Percentiles rank a stretch among this genome's conserved stretches.
These are phyloP conservation scores for Watsonalla binaria DNA, from an alignment of 2,888 invertebrate species.

Conservation along the genomic window DNA sequence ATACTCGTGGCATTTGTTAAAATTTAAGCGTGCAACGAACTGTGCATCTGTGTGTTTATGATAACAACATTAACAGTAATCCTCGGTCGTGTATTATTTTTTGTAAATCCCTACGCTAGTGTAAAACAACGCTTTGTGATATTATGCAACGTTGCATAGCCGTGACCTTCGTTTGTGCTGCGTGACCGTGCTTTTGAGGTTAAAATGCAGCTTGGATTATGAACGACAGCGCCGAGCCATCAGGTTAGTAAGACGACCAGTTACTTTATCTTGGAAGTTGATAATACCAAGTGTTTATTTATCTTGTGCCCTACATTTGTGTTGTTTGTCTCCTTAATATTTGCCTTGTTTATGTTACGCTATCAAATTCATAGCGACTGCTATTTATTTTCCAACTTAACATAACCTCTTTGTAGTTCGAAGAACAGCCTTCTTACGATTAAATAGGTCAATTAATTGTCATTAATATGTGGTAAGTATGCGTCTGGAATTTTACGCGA, in stretches of 20 bases:
- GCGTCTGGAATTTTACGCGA: not conserved
- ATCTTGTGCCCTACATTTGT: constrained; percentile 57
- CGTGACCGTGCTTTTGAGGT: constrained; percentile 74
- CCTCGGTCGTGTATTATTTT: constrained; percentile 66
- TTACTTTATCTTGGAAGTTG: constrained; percentile 54
- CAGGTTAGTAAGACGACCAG: constrained; percentile 67
- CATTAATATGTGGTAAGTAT: not conserved
- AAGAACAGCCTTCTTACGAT: not conserved
- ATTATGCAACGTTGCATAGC: constrained; percentile 73
- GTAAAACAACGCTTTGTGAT: constrained; percentile 63
- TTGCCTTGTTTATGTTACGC: constrained; percentile 12
- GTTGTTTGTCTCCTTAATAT: constrained; percentile 23
- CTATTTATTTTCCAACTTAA: not conserved
- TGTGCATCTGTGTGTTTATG: constrained; percentile 76
- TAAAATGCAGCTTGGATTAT: constrained; percentile 77
- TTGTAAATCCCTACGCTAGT: constrained; percentile 46
- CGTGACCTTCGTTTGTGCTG: constrained; percentile 67
- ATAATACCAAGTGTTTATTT: constrained; percentile 54
- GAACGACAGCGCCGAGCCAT: constrained; percentile 72
- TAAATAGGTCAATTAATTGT: not conserved
- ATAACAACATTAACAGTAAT: constrained; percentile 72
- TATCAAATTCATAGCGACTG: constrained; percentile 10
- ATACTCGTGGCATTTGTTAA: constrained; percentile 62
- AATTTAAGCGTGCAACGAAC: constrained; percentile 72
- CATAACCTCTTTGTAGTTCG: not conserved